A percentile compares a stretch with the other conserved stretches of the same genome.
phyloP scores from a whole-genome alignment of 2,113 vertebrate genomes.

The Nicator chloris region DNA sequence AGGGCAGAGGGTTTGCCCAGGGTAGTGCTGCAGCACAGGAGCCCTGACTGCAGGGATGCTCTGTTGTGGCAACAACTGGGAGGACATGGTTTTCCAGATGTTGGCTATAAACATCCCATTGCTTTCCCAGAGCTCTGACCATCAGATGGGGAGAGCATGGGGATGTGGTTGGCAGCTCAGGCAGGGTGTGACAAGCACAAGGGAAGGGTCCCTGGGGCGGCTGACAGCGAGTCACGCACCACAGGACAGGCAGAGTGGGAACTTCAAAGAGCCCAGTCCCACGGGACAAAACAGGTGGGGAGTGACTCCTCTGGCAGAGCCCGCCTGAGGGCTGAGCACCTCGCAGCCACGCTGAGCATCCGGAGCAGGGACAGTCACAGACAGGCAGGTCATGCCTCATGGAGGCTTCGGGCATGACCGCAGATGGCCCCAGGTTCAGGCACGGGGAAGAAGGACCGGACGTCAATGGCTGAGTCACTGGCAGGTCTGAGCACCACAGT shows the following conservation, averaged over 20 bases:
- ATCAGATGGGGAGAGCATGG: rapidly evolving
- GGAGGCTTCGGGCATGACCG: rapidly evolving
- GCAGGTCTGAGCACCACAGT: neutral
- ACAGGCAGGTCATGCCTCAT: neutral
- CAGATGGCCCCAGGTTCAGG: neutral
- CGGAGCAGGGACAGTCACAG: neutral
- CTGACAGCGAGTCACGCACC: neutral
- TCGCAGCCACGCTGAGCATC: neutral
- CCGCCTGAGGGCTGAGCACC: neutral
- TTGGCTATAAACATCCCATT: neutral
- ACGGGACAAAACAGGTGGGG: neutral
- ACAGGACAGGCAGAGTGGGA: neutral
- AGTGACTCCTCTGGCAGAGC: neutral
- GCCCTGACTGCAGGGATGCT: neutral
- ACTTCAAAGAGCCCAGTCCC: neutral
- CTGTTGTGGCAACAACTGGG: rapidly evolving
- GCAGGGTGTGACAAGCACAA: rapidly evolving
- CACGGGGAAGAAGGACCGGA: neutral
- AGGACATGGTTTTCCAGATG: neutral
- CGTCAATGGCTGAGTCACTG: neutral
- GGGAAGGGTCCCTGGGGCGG: neutral
- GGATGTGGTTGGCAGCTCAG: neutral
- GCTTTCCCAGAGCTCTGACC: neutral
- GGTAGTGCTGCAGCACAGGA: neutral
- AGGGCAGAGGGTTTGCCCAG: neutral